Evolutionary conservation across 2,888 invertebrate species (phyloP), one percentile per base, ranked within the genome.

Genomic region (Agriotes lineatus): DNA sequence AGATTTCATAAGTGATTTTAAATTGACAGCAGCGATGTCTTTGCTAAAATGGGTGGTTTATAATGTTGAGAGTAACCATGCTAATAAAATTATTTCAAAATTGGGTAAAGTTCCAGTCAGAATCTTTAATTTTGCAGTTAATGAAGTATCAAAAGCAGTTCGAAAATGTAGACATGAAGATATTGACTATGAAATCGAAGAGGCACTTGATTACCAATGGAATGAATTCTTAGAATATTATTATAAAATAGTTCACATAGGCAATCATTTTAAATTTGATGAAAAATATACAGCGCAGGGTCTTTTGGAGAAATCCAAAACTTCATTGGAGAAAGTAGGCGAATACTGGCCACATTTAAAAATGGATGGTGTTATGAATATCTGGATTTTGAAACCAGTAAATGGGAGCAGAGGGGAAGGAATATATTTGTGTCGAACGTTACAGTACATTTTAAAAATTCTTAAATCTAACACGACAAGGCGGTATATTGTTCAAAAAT

Each of bases 331-430:
- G 69, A 87, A 89, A 75, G 85, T 93, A 19, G 85, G 86, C 66
- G 85, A 83, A 61, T 87, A 87, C 75, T 88, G 89, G 74, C 89
- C 91, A 0, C 90, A 90, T 78, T 81, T 92, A 57, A 86, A 87
- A 69, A 89, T 91, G 80, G 96, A 96, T 84, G 96, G 96, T 0
- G 88, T 87, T 72, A 88, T 90, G 79, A 95, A 96, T 83, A 90
- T 96, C 74, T 96, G 96, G 96, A 95, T 96, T n/a, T 87, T 96
- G 44, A 96, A 96, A 81, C 96, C 96, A 0, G 92, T 91, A 1
- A 91, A 91, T 77, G 90, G 92, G 73, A 94, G 93, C 25, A 87
- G 95, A 77, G 96, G 96, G 0, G 86, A 91, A 80, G 96, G 96
- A 2, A 96, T 96, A 72, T 88, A 90, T 72, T 89, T 96, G 82